Conservation (phyloP, 2,113 vertebrate species). For the Polypterus bichir region DNA sequence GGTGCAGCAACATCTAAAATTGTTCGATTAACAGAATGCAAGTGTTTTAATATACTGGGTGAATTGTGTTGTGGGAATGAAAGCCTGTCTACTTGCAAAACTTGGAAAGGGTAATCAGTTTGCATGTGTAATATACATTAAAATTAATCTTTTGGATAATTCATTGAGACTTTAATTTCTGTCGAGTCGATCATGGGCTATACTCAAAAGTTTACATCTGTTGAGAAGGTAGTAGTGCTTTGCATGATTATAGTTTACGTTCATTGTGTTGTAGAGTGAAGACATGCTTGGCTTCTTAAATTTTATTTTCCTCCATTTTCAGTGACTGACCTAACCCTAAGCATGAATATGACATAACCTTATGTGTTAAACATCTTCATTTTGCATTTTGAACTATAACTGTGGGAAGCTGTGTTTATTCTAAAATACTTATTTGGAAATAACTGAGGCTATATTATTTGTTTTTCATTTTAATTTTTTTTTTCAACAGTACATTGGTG, state of each 20-base stretch:
- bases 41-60: no score
- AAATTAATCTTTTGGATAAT: no score
- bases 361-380: conserved; percentile 39
- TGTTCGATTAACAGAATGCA: no score
- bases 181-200: conserved; percentile 79
- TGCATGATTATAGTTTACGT: conserved; percentile 68
- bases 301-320: conserved; percentile 55
- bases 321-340: conserved; percentile 49
- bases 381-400: conserved; percentile 17
- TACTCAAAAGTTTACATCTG: conserved; percentile 98
- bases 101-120: no score
- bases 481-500: conserved; percentile 30
- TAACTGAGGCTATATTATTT: conserved; percentile 21
- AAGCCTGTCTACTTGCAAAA: no score
- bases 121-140: no score
- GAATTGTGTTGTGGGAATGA: no score
- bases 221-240: conserved; percentile 62
- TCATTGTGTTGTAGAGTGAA: conserved; percentile 76
- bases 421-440: conserved; percentile 27
- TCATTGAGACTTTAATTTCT: conserved; percentile 36
- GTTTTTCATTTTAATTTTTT: conserved; percentile 32
- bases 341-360: conserved; percentile 58
- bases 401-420: neutral
- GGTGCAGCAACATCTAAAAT: no score
- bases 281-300: conserved; percentile 80